These are phyloP conservation scores for Onychostoma macrolepis DNA, from an alignment of 2,113 vertebrate species.

Conservation along the genomic window DNA sequence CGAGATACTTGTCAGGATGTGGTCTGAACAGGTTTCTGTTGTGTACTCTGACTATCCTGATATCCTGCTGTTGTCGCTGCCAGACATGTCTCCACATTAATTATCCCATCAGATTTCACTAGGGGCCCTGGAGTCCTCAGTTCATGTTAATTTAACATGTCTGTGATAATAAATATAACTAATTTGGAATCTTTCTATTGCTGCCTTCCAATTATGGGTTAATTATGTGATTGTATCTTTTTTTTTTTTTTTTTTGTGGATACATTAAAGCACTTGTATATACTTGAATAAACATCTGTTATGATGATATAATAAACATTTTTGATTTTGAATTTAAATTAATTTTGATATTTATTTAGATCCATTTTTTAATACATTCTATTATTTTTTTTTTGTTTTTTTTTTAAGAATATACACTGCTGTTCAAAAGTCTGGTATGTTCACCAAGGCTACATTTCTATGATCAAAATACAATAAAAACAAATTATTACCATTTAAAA, in stretches of 20 bases:
- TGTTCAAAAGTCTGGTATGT: neutral
- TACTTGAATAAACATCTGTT: neutral
- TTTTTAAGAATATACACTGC: neutral
- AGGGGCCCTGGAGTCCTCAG: neutral
- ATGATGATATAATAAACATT: neutral
- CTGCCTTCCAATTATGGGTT: neutral
- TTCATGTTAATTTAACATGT: neutral
- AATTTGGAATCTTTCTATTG: neutral
- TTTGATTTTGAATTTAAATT: neutral
- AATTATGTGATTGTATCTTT: neutral
- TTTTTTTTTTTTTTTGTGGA: too few species aligned
- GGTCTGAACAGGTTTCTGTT: conserved; percentile 5
- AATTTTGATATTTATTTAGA: too few species aligned
- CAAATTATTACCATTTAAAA: neutral
- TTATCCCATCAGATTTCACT: neutral
- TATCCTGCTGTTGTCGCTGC: neutral
- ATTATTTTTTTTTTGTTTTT: neutral
- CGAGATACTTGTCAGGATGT: neutral
- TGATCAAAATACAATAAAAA: too few species aligned
- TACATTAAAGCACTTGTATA: too few species aligned
- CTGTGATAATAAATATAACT: neutral
- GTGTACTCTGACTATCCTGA: neutral
- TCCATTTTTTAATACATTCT: too few species aligned
- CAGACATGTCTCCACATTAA: neutral
- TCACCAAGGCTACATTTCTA: too few species aligned